Conservation (phyloP, 2,888 invertebrate genomes). For the Laothoe populi region DNA sequence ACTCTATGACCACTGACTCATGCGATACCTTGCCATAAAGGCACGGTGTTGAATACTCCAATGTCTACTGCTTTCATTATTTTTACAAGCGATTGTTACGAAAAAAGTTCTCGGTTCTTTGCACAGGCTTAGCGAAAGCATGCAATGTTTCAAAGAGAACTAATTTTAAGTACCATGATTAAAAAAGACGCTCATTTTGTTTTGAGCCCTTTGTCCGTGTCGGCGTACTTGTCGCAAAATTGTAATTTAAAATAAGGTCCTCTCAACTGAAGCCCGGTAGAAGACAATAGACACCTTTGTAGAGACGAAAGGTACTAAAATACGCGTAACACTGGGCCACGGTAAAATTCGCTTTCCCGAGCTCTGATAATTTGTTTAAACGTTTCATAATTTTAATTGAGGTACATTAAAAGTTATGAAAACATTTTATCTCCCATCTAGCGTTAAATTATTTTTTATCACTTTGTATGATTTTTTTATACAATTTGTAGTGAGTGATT, state of each 20-base stretch:
- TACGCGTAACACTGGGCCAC: neutral
- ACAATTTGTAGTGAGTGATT: neutral
- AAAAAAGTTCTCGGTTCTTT: constrained; percentile 49
- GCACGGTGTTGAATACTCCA: neutral
- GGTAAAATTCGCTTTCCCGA: constrained; percentile 11
- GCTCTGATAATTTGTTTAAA: constrained; percentile 7
- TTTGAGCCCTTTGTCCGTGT: constrained; percentile 52
- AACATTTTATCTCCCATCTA: neutral
- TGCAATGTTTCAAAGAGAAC: constrained; percentile 56
- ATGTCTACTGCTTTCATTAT: constrained; percentile 33
- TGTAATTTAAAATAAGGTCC: constrained; percentile 53
- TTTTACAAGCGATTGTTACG: constrained; percentile 49
- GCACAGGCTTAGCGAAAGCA: constrained; percentile 40
- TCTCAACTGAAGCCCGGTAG: constrained; percentile 40
- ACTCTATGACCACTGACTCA: neutral
- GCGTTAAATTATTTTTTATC: neutral
- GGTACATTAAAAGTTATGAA: neutral
- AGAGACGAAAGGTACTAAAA: constrained; percentile 22
- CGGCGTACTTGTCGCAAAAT: constrained; percentile 49
- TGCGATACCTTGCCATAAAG: neutral
- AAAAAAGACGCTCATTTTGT: constrained; percentile 63
- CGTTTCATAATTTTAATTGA: constrained; percentile 19
- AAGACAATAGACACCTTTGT: constrained; percentile 47
- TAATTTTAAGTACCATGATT: constrained; percentile 67
- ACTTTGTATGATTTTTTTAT: neutral